Base-by-base conservation (phyloP, 2,888 invertebrate genomes). In the Conomelus anceps region DNA sequence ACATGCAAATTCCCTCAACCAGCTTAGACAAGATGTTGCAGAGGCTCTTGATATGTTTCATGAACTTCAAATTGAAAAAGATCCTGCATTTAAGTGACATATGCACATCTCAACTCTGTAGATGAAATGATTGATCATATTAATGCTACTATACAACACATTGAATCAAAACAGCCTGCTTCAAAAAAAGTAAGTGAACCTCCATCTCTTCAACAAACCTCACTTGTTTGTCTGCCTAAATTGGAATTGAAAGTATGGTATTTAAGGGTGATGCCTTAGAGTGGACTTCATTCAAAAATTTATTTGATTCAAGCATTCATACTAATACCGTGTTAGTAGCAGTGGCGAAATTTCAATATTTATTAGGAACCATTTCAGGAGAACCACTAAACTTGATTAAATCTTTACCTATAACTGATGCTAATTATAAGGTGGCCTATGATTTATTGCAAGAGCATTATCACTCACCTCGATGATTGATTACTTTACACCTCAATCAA, bases 231-330 rank as follows among this genome's bases (percentile, higher is more conserved):
- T 23, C 85, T 88, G 85, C 88, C 88, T 3, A 88, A 88, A 22
- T 85, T 88, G 26, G 88, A 88, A 13, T 26, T 88, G 13, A 84
- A 88, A 84, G 23, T 63, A 63, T 88, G 23, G 23, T 63, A 63
- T 88, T 88, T 24, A 88, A 23, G 24, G 88, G 88, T 84, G 88
- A 88, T n/a, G 23, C 88, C 20, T 23, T 84, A 24, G 41, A 88
- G 23, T 88, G 88, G 88, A 34, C 84, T 4, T 88, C 88, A n/a
- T 88, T 88, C n/a, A 88, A 63, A 3, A 88, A 88, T 88, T 24
- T 88, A n/a, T 88, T 84, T 88, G 24, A 88, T 85, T 88, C 84
- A 0, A 88, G 84, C 23, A 88, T 88, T n/a, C 84, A 88, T 24
- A 24, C 23, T 26, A 88, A 88, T 22, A 17, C 88, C 3, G 23